A percentile compares a stretch with the other conserved stretches of the same genome.
These are phyloP conservation scores for Pipistrellus pipistrellus DNA, from an alignment of 2,797 vertebrate genomes.

Conservation along the genomic window DNA sequence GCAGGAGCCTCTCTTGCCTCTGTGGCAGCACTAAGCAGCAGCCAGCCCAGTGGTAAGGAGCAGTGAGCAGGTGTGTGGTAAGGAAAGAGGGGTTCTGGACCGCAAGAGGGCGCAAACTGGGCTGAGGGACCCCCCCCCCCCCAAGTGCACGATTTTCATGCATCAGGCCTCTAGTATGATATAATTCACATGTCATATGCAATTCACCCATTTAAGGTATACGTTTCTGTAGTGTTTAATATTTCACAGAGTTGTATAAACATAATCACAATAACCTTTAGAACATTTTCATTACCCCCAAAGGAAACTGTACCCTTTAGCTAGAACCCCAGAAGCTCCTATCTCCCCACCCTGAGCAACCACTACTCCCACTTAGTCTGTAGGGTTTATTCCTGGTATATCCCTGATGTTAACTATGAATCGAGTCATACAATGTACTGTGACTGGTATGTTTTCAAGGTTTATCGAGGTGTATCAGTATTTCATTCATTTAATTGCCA, in stretches of 20 bases:
- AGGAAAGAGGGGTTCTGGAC: too few species aligned
- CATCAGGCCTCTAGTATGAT: not conserved
- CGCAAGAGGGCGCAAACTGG: too few species aligned
- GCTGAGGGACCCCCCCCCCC: too few species aligned
- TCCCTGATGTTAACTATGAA: not conserved
- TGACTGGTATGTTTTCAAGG: not conserved
- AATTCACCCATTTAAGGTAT: not conserved
- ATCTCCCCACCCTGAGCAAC: not conserved
- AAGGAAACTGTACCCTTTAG: not conserved
- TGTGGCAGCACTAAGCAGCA: too few species aligned
- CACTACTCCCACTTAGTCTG: not conserved
- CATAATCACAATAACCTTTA: not conserved
- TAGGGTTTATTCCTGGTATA: not conserved
- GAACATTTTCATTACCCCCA: not conserved
- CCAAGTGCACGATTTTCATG: too few species aligned
- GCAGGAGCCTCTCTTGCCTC: too few species aligned
- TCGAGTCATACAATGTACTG: not conserved
- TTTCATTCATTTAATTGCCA: constrained; percentile 4
- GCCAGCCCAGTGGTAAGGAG: too few species aligned
- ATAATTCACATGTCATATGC: not conserved
- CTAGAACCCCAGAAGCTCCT: not conserved
- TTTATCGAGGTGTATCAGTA: not conserved
- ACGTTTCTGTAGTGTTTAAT: not conserved
- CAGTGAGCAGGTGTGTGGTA: too few species aligned
- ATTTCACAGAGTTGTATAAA: not conserved